Percentiles rank a stretch among this genome's conserved stretches.
Evolutionary conservation across 23 tunicate species (phyloP).

Genomic region (Corella eumyota): DNA sequence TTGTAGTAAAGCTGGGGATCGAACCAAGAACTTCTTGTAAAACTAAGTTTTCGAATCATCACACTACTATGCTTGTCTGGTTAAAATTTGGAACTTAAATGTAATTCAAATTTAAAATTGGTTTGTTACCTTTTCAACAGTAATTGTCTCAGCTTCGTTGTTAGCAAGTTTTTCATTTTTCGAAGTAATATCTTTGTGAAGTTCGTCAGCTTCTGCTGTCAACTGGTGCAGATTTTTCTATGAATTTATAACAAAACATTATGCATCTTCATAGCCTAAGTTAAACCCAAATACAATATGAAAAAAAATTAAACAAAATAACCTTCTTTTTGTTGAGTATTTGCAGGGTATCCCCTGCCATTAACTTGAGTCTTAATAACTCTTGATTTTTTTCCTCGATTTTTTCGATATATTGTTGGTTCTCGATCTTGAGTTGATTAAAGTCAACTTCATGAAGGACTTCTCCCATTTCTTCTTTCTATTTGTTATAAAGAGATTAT

Average conservation of each 20-base stretch:
- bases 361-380: slow-evolving; percentile 58
- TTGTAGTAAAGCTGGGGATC: too few species aligned
- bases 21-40: too few species aligned
- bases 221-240: slow-evolving; percentile 52
- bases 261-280: neutral
- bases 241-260: slow-evolving; percentile 1
- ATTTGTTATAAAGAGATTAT: too few species aligned
- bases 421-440: slow-evolving; percentile 87
- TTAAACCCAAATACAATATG: too few species aligned
- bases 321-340: slow-evolving; percentile 67
- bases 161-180: slow-evolving; percentile 42
- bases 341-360: slow-evolving; percentile 96
- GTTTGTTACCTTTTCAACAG: slow-evolving; percentile 61
- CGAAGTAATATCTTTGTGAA: slow-evolving; percentile 44
- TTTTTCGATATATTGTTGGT: slow-evolving; percentile 82
- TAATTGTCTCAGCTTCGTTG: slow-evolving; percentile 42
- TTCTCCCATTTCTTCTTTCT: slow-evolving; percentile 99
- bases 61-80: too few species aligned
- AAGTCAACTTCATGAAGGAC: slow-evolving; percentile 94
- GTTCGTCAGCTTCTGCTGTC: slow-evolving; percentile 46
- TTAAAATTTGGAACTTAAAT: too few species aligned
- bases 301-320: neutral
- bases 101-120: too few species aligned
- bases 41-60: too few species aligned
- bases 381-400: slow-evolving; percentile 98